Percentiles rank a stretch among this genome's conserved stretches.
phyloP scores from a whole-genome alignment of 2,888 invertebrate genomes.

The Epinotia demarniana region DNA sequence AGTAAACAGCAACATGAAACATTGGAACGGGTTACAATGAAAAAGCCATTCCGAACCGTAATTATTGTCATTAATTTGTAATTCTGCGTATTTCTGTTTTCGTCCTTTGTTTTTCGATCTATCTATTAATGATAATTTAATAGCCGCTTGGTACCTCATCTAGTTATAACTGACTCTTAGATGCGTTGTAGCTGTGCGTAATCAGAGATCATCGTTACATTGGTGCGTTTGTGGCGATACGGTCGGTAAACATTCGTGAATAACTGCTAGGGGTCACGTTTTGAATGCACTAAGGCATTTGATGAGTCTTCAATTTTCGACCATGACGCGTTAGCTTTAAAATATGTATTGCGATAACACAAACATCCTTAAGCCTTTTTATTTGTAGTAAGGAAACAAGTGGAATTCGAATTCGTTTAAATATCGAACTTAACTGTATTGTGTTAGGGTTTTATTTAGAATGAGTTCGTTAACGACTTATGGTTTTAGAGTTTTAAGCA shows the following conservation, averaged over 20 bases:
- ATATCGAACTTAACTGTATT: neutral
- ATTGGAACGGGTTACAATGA: neutral
- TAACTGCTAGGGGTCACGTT: neutral
- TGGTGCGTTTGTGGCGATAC: neutral
- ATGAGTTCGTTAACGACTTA: neutral
- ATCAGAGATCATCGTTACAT: neutral
- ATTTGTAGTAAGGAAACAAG: neutral
- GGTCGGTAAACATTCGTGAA: neutral
- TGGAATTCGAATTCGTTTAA: neutral
- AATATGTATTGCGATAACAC: neutral
- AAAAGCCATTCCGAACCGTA: neutral
- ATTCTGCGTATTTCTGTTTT: conserved; percentile 24
- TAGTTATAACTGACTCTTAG: neutral
- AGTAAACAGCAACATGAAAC: conserved; percentile 8
- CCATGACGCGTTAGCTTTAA: neutral
- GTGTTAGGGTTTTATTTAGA: neutral
- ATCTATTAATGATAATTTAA: neutral
- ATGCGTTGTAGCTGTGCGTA: neutral
- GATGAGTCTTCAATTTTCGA: neutral
- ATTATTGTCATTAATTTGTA: conserved; percentile 39
- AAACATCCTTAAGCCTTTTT: neutral
- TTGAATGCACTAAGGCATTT: neutral
- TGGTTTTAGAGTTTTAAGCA: neutral
- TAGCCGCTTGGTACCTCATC: neutral
- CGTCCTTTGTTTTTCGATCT: conserved; percentile 18